Evolutionary conservation across 2,797 vertebrate species (phyloP), one percentile per base, ranked within the genome.

Genomic region (Dendrocincla fuliginosa): DNA sequence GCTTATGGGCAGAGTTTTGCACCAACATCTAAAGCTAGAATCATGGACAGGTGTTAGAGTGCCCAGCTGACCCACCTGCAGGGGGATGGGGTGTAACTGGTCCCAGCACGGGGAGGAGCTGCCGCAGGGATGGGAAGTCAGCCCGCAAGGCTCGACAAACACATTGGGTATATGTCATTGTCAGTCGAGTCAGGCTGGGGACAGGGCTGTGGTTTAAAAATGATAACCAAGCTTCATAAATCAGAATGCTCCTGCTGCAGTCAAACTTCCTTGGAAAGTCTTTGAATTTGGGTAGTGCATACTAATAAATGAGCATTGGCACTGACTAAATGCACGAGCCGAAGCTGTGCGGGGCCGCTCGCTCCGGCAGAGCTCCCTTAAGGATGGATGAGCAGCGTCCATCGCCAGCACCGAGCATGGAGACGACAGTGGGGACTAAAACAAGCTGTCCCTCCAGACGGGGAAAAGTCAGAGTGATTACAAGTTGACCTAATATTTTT

Each of bases 211-310:
- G 57, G 84, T 84, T 97, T 96, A 65, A 96, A 96, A 94, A 92
- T 94, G 50, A 96, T 93, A 97, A 96, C 90, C 70, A 35, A 75
- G 92, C 92, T 94, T 90, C 92, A 95, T 94, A 93, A 96, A 96
- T 97, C 94, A 94, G 95, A 94, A 95, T 95, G 94, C 92, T 96
- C 59, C 92, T 2, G 0, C 86, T 71, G 92, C 90, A 94, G 87
- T 96, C 92, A 86, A 96, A 94, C 93, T 97, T 94, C 95, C 96
- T 95, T 96, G 94, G 94, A 82, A 96, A 96, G 95, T 94, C 95
- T 97, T 97, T 95, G 96, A 95, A 96, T 97, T 96, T 96, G 92
- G 95, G 93, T 70, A 92, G 87, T 6, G 95, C 93, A 94, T 96
- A 93, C 93, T 96, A 94, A 96, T 96, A 93, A 81, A 94, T 52